Evolutionary conservation across 2,888 invertebrate species (phyloP), one percentile per base, ranked within the genome.

Genomic region (Synanthedon formicaeformis): DNA sequence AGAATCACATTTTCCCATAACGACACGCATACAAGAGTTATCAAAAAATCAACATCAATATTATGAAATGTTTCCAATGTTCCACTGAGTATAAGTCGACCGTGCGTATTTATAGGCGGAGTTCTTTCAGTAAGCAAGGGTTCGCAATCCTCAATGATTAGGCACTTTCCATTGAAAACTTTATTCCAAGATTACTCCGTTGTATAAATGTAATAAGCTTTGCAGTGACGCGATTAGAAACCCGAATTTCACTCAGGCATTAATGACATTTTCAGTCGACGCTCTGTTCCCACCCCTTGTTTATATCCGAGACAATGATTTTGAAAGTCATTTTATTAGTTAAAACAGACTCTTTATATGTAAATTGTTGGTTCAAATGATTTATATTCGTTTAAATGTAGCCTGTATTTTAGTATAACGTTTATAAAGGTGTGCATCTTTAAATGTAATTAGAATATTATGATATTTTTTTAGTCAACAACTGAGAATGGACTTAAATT

Each of bases 171-270:
- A 85, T 87, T 83, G 79, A 86, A 80, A 86, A 86, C 81, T 87
- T 86, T 85, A 86, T 83, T 86, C 83, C 71, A 80, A 87, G 87
- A 87, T 86, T 85, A 83, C 84, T 83, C 77, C 75, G 78, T 81
- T 82, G 80, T 85, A 85, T 86, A 85, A 86, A 84, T 85, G 87
- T 84, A 86, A 86, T 86, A 85, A 85, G 86, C 85, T 86, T 82
- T 81, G 80, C 83, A 78, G 78, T 79, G 83, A 85, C 81, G 85
- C 84, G 86, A 86, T 86, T 86, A 85, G 81, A 79, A 14, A 79
- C 82, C 82, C 78, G 81, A 83, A 79, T 84, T 85, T 84, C 82
- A 82, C 84, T 85, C 81, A 78, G 81, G 79, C 85, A 84, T 85
- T 87, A 87, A 86, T 86, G 84, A 86, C 83, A 84, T 86, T 86